A percentile compares a stretch with the other conserved stretches of the same genome.
These are phyloP conservation scores for Caiman crocodilus DNA, from an alignment of 2,797 vertebrate species.

Conservation along the genomic window DNA sequence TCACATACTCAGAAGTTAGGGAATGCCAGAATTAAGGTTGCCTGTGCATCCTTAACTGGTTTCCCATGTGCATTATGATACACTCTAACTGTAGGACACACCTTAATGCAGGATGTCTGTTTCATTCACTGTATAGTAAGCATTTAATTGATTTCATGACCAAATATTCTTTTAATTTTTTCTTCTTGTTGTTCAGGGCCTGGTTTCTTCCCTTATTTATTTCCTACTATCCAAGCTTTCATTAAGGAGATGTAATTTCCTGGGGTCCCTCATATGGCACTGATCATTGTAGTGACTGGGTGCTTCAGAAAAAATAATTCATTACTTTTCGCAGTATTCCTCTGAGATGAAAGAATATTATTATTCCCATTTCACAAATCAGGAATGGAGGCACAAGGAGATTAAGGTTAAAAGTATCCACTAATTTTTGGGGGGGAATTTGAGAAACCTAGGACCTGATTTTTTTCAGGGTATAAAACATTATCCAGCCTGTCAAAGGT, in stretches of 20 bases:
- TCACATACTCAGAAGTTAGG: neutral
- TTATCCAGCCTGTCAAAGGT: neutral
- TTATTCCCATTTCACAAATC: neutral
- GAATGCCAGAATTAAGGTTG: neutral
- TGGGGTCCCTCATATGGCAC: neutral
- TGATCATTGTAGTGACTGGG: neutral
- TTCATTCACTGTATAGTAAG: neutral
- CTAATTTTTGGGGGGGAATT: neutral
- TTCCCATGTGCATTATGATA: neutral
- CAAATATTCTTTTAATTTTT: slow-evolving; percentile 49
- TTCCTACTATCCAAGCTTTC: neutral
- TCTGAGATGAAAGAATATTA: neutral
- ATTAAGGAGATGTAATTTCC: slow-evolving; percentile 20
- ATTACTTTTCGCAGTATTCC: neutral
- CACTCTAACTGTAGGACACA: neutral
- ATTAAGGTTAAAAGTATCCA: neutral
- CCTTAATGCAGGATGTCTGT: neutral
- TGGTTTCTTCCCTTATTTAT: neutral
- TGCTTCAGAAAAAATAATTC: neutral
- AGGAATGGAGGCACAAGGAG: neutral
- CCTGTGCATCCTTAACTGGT: neutral
- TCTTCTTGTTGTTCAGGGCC: slow-evolving; percentile 38
- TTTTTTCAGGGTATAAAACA: neutral
- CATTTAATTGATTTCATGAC: slow-evolving; percentile 32
- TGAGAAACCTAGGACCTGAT: neutral